phyloP scores from a whole-genome alignment of 2,113 vertebrate genomes.

The Menidia beryllina region DNA sequence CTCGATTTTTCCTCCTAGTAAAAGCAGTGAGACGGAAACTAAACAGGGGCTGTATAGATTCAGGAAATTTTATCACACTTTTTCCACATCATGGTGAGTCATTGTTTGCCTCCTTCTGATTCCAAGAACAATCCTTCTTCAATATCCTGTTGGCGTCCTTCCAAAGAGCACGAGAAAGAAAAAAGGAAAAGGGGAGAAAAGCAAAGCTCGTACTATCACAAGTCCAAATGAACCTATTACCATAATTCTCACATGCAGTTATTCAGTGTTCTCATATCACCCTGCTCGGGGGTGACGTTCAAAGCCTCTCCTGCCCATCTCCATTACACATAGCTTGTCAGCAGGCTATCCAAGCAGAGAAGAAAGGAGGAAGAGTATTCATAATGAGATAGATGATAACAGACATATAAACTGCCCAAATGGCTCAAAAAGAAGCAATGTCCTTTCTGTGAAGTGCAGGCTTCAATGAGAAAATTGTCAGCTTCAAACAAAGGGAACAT shows the following conservation, averaged over 20 bases:
- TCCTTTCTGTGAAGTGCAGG: not conserved
- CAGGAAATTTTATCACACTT: conserved; percentile 38
- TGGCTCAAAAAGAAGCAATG: conserved; percentile 10
- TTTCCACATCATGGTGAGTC: conserved; percentile 35
- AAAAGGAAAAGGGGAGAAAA: conserved; percentile 16
- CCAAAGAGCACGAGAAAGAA: conserved; percentile 15
- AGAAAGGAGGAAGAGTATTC: conserved; percentile 43
- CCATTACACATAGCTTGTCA: conserved; percentile 65
- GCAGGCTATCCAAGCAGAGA: conserved; percentile 46
- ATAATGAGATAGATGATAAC: conserved; percentile 62
- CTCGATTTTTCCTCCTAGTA: conserved; percentile 6
- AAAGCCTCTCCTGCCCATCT: conserved; percentile 51
- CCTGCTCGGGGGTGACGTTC: conserved; percentile 24
- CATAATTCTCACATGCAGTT: conserved; percentile 57
- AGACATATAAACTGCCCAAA: conserved; percentile 41
- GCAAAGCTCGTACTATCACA: conserved; percentile 52
- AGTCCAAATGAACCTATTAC: conserved; percentile 69
- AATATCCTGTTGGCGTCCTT: conserved; percentile 45
- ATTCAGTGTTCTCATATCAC: conserved; percentile 33
- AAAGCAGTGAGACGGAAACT: conserved; percentile 19
- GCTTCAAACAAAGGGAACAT: conserved; percentile 27
- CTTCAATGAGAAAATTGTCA: not conserved
- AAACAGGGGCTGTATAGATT: conserved; percentile 26
- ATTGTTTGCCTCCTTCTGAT: conserved; percentile 36
- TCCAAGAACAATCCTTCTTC: conserved; percentile 36